These are phyloP conservation scores for Phymatocera aterrima DNA, from an alignment of 2,888 invertebrate species.

Conservation along the genomic window DNA sequence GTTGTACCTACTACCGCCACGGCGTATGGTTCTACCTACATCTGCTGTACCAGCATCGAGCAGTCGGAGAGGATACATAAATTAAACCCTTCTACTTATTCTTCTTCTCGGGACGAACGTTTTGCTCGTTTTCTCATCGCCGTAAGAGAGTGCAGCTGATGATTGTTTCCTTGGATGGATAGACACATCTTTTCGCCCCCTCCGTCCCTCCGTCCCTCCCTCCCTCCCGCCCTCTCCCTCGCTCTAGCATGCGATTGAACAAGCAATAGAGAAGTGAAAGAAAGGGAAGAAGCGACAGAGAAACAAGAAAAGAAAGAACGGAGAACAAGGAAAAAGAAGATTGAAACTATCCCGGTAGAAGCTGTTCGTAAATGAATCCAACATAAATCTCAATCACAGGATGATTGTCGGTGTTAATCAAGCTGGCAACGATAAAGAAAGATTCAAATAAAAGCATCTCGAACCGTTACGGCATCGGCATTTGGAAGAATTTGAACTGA, in stretches of 20 bases:
- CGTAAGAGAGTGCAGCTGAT: conserved; percentile 11
- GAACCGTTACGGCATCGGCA: too few relatives aligned
- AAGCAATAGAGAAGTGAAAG: background rate
- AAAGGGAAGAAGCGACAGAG: too few relatives aligned
- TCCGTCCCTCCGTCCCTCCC: background rate
- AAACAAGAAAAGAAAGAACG: conserved; percentile 20
- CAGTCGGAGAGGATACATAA: conserved; percentile 1
- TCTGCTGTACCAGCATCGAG: too few relatives aligned
- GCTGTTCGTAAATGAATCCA: background rate
- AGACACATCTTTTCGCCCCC: background rate
- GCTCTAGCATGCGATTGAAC: background rate
- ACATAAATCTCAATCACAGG: background rate
- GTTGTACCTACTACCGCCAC: too few relatives aligned
- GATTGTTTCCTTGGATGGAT: background rate
- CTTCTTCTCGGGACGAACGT: too few relatives aligned
- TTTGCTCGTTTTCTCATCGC: background rate
- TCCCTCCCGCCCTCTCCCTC: background rate
- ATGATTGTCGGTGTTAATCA: background rate
- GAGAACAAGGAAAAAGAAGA: conserved; percentile 49
- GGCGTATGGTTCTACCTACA: too few relatives aligned
- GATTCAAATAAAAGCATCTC: too few relatives aligned
- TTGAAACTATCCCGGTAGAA: background rate
- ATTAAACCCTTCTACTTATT: background rate
- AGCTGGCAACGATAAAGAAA: background rate
- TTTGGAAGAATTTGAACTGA: background rate